phyloP scores from a whole-genome alignment of 2,113 vertebrate species.

The Octodon degus region DNA sequence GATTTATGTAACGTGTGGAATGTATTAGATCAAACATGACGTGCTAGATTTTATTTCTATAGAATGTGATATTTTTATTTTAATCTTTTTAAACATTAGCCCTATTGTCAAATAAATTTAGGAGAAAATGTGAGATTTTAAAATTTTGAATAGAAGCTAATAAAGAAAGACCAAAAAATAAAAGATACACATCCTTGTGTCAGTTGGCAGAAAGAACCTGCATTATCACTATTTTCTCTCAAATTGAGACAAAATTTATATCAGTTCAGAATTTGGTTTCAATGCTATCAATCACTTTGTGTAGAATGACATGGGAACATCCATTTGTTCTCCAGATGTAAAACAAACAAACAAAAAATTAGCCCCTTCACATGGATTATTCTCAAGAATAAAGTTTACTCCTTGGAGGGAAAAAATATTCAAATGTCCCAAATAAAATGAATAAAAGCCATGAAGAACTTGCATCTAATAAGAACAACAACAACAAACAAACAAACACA shows the following conservation, averaged over 20 bases:
- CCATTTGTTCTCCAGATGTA: constrained; percentile 10
- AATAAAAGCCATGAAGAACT: background rate
- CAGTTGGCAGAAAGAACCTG: background rate
- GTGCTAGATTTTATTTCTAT: background rate
- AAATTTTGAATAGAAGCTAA: background rate
- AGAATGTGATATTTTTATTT: background rate
- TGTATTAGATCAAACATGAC: constrained; percentile 12
- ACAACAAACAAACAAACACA: too few species aligned
- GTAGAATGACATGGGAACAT: constrained; percentile 17
- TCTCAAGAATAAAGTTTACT: background rate
- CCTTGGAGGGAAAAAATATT: background rate
- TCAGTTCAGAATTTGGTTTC: constrained; percentile 64
- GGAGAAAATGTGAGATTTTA: constrained; percentile 47
- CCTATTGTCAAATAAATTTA: constrained; percentile 49
- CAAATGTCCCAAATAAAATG: constrained; percentile 35
- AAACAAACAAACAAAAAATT: constrained; percentile 31
- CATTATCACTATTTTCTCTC: constrained; percentile 38
- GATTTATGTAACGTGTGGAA: constrained; percentile 12
- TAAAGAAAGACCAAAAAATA: background rate
- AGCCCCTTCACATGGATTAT: constrained; percentile 32
- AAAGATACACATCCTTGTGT: background rate
- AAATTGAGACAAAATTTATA: constrained; percentile 70
- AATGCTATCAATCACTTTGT: constrained; percentile 64
- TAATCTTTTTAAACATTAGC: constrained; percentile 38
- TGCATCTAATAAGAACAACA: background rate